Percentiles rank a stretch among this genome's conserved stretches.
Evolutionary conservation across 2,888 invertebrate genomes (phyloP).

Genomic region (Torymus texanus): DNA sequence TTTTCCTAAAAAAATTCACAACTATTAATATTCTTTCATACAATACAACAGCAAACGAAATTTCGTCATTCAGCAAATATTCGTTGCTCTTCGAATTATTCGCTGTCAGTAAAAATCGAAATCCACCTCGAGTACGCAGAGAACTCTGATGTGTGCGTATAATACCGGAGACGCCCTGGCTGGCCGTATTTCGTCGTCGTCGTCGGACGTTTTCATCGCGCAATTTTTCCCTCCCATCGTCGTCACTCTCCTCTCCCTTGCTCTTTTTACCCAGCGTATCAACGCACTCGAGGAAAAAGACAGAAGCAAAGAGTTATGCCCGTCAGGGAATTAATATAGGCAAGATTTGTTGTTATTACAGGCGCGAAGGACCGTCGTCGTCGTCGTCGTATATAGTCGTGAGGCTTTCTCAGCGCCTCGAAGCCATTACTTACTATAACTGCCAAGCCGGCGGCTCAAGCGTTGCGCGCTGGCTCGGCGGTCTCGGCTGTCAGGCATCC

Average conservation of each 20-base stretch:
- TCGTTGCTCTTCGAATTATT: too few species aligned
- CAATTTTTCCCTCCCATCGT: constrained; percentile 67
- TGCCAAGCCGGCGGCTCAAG: constrained; percentile 64
- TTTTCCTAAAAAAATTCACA: too few species aligned
- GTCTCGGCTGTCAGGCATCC: constrained; percentile 74
- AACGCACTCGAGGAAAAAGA: constrained; percentile 13
- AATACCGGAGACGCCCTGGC: background rate
- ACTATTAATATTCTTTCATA: too few species aligned
- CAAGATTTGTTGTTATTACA: constrained; percentile 75
- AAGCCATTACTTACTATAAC: constrained; percentile 75
- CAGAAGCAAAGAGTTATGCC: constrained; percentile 67
- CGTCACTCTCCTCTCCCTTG: too few species aligned
- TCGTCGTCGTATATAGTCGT: constrained; percentile 54
- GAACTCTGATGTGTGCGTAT: background rate
- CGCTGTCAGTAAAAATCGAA: background rate
- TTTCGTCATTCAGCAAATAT: too few species aligned
- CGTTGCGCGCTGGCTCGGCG: constrained; percentile 58
- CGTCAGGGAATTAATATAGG: constrained; percentile 74
- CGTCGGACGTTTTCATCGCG: constrained; percentile 69
- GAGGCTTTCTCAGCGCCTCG: constrained; percentile 73
- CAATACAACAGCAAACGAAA: too few species aligned
- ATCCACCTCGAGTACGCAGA: background rate
- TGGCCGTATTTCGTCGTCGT: constrained; percentile 64
- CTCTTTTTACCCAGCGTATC: background rate
- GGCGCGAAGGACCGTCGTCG: constrained; percentile 57